Base-by-base conservation (phyloP, 2,113 vertebrate genomes). In the Etheostoma spectabile region DNA sequence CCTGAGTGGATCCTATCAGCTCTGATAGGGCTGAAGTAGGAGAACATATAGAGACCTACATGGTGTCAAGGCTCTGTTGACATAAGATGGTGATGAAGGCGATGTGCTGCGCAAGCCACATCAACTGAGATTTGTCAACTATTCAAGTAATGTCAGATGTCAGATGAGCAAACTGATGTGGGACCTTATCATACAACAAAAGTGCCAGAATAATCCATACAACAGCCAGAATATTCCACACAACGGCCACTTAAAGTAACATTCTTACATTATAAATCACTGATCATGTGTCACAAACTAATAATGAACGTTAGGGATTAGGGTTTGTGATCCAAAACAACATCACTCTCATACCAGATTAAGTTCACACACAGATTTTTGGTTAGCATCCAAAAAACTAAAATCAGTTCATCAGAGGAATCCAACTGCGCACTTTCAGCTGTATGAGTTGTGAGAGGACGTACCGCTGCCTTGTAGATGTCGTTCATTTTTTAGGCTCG, bases 391-490 rank as follows among this genome's bases (percentile, higher is more conserved):
- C 72, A 77, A 62, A 53, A 55, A 86, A 79, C 19, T 33, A 79
- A 77, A 69, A 55, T n/a, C 57, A 24, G 21, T n/a, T 35, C 42
- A 61, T 64, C 38, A 63, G 59, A 64, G 46, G 45, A 38, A 63
- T 18, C 30, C 55, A 38, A 46, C 3, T 14, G 18, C 83, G 61
- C 56, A 55, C 21, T 74, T 46, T 64, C 42, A 69, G 56, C 38
- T 45, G 22, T 63, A 45, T 33, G 65, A 71, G 55, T 16, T 49
- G 64, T 7, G 33, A 57, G 75, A 67, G 73, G 64, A 89, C 92
- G 18, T 95, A 95, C 94, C 94, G 93, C 94, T 87, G 94, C 94
- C 87, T 95, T 95, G 91, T 95, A 95, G 92, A 95, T 95, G 89
- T 95, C 94, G 89, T 95, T 95, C 94, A 95, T 95, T 87, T 80